Base-by-base conservation (phyloP, 2,888 invertebrate genomes). In the Spilosoma lubricipeda region DNA sequence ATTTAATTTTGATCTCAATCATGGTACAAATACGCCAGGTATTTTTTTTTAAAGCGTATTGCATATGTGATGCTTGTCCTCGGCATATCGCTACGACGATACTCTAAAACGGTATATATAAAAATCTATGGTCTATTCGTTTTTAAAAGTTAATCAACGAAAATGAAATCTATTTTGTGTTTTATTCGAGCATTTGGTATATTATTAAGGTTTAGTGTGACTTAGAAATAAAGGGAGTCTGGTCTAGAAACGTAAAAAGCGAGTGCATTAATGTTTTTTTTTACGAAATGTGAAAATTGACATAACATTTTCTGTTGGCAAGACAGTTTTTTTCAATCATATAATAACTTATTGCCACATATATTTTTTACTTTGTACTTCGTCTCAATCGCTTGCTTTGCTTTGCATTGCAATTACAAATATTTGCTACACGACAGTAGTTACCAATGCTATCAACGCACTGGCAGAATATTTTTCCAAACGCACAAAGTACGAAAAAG, bases 1-100 rank as follows among this genome's bases (percentile, higher is more conserved):
- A n/a, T 83, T 83, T 78, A 80, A 76, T 77, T 85, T 85, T 91
- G 91, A 91, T 91, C 90, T 91, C 91, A 88, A 72, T 30, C 42
- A 42, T 70, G 70, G 56, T 52, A 69, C n/a, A 52, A 56, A 72
- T 74, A 67, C 67, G 67, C 52, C 63, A 74, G 33, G 45, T 52
- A 36, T 56, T 69, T 56, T 52, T n/a, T 52, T 69, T 39, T 36
- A 66, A 39, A 11, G n/a, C 20, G 65, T 39, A 66, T 23, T 66
- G 23, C 20, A 66, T 66, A 30, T 39, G 7, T 36, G 39, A 39
- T 39, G 39, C 39, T 27, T 9, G 27, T 59, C 13, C 15, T 27
- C 9, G 27, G 27, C 59, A 59, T 59, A 27, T 59, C 9, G 52
- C n/a, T 63, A 18, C 18, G 30, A 30, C 30, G 63, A 63, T 30